A percentile compares a stretch with the other conserved stretches of the same genome.
These are phyloP conservation scores for Xenus cinereus DNA, from an alignment of 2,113 vertebrate species.

Conservation along the genomic window DNA sequence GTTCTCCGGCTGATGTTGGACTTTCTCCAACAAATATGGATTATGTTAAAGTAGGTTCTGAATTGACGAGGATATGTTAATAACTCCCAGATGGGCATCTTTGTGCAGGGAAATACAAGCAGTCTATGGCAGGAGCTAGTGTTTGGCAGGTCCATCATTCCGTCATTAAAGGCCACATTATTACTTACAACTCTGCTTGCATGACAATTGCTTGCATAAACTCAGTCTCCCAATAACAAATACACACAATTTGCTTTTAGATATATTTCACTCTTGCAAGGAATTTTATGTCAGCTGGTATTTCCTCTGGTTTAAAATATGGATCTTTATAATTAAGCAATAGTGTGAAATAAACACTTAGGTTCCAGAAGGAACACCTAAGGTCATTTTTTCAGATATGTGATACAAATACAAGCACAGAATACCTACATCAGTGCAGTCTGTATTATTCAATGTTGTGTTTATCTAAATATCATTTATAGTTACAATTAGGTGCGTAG, in stretches of 20 bases:
- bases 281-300: not conserved
- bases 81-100: constrained; percentile 96
- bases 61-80: constrained; percentile 99
- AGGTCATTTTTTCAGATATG: not conserved
- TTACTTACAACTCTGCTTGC: constrained; percentile 97
- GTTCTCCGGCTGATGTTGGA: constrained; percentile 89
- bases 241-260: constrained; percentile 42
- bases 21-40: constrained; percentile 99
- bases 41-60: constrained; percentile 98
- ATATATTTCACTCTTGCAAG: not conserved
- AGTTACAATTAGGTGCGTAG: not conserved
- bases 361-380: not conserved
- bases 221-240: constrained; percentile 71
- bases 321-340: not conserved
- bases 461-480: not conserved
- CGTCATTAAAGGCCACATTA: constrained; percentile 99
- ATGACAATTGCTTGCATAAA: constrained; percentile 92
- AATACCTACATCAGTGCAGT: not conserved
- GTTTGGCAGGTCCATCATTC: constrained; percentile 99
- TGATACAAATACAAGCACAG: not conserved
- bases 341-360: not conserved
- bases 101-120: constrained; percentile 87
- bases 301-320: not conserved
- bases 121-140: constrained; percentile 90
- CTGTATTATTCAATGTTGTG: not conserved